Percentiles rank a stretch among this genome's conserved stretches.
These are phyloP conservation scores for Galleria mellonella DNA, from an alignment of 1,140 invertebrate genomes.

Conservation along the genomic window DNA sequence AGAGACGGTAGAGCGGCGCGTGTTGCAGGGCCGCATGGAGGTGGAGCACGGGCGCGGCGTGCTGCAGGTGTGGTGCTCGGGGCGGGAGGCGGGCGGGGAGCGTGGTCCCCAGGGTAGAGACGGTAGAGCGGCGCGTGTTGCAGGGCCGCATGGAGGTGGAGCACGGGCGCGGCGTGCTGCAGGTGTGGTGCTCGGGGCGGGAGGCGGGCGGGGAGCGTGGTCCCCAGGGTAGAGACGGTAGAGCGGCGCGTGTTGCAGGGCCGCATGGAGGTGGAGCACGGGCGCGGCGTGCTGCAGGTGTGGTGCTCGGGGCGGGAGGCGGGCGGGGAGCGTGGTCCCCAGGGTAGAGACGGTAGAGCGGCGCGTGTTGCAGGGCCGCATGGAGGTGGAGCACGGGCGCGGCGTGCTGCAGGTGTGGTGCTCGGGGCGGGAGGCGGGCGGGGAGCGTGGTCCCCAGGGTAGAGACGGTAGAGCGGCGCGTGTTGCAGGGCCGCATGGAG, in stretches of 20 bases:
- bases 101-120: too few species aligned
- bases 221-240: too few species aligned
- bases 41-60: conserved; percentile 76
- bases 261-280: conserved; percentile 77
- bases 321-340: conserved; percentile 33
- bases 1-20: too few species aligned
- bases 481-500: conserved; percentile 77
- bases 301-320: conserved; percentile 75
- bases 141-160: conserved; percentile 79
- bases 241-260: too few species aligned
- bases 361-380: conserved; percentile 76
- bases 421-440: conserved; percentile 67
- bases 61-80: conserved; percentile 77
- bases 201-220: conserved; percentile 45
- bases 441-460: too few species aligned
- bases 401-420: conserved; percentile 78
- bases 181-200: conserved; percentile 77
- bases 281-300: conserved; percentile 75
- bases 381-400: conserved; percentile 77
- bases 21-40: conserved; percentile 77
- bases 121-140: too few species aligned
- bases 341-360: too few species aligned
- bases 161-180: conserved; percentile 74
- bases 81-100: conserved; percentile 56
- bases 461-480: too few species aligned